phyloP scores from a whole-genome alignment of 2,797 vertebrate genomes.

The Nyctalus aviator region DNA sequence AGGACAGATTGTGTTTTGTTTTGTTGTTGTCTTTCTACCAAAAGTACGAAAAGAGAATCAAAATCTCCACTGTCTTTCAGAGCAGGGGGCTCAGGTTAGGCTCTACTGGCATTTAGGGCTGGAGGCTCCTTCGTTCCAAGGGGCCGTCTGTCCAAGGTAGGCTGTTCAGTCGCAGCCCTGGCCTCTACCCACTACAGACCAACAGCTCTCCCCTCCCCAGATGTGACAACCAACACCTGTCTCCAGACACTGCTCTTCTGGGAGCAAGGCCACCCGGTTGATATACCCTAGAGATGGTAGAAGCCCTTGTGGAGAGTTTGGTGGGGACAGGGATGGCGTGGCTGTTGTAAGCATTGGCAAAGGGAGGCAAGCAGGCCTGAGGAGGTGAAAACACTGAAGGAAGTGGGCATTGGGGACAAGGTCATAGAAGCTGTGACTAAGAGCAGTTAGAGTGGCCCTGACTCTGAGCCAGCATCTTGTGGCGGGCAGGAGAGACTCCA shows the following conservation, averaged over 20 bases:
- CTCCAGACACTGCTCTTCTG: neutral
- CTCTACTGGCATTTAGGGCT: neutral
- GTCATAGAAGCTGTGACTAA: neutral
- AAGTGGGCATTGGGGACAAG: neutral
- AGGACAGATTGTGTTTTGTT: conserved; percentile 11
- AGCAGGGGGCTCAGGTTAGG: neutral
- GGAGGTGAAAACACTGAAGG: neutral
- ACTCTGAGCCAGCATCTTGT: neutral
- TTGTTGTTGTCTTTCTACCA: conserved; percentile 43
- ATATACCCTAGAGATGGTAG: neutral
- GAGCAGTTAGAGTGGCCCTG: neutral
- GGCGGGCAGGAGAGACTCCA: neutral
- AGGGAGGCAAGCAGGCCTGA: neutral
- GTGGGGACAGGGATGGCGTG: neutral
- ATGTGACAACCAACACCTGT: neutral
- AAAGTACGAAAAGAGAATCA: neutral
- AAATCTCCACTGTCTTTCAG: neutral
- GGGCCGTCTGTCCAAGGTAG: too few species aligned
- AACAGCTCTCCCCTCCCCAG: neutral
- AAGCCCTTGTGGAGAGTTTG: neutral
- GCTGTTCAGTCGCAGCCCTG: neutral
- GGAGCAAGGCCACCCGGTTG: too few species aligned
- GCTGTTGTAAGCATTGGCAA: neutral
- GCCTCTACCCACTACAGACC: neutral
- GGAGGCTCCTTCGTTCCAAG: neutral